These are phyloP conservation scores for Pteronotus mesoamericanus DNA, from an alignment of 2,797 vertebrate species.

Conservation along the genomic window DNA sequence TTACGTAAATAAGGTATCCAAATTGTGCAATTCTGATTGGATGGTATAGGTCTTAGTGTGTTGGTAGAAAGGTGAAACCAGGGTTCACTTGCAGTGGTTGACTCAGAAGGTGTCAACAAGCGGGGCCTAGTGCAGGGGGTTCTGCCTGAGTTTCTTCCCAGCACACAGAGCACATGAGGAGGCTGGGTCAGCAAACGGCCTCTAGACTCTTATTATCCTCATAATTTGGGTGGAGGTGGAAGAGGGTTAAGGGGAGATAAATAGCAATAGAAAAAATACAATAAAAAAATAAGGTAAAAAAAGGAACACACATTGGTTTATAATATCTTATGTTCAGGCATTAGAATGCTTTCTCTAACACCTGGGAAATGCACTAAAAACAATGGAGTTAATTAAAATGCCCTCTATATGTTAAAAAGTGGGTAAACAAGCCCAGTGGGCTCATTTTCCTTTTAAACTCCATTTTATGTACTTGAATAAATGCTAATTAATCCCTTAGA, in stretches of 20 bases:
- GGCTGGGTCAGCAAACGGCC: background rate
- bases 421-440: slow-evolving; percentile 25
- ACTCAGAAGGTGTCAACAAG: background rate
- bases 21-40: background rate
- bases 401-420: slow-evolving; percentile 37
- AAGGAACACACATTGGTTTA: background rate
- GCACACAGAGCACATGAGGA: background rate
- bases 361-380: slow-evolving; percentile 8
- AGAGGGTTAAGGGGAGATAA: background rate
- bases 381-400: slow-evolving; percentile 47
- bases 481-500: slow-evolving; percentile 49
- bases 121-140: background rate
- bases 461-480: slow-evolving; percentile 42
- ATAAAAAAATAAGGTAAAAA: background rate
- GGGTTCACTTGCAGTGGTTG: background rate
- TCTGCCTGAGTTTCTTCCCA: background rate
- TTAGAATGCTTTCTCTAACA: background rate
- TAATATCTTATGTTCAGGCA: background rate
- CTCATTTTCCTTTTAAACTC: slow-evolving; percentile 31
- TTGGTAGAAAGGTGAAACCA: background rate
- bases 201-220: background rate
- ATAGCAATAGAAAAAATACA: background rate
- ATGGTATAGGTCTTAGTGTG: background rate
- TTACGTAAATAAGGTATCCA: background rate
- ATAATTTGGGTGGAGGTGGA: background rate